These are phyloP conservation scores for Bubo scandiacus DNA, from an alignment of 2,113 vertebrate genomes.

Conservation along the genomic window DNA sequence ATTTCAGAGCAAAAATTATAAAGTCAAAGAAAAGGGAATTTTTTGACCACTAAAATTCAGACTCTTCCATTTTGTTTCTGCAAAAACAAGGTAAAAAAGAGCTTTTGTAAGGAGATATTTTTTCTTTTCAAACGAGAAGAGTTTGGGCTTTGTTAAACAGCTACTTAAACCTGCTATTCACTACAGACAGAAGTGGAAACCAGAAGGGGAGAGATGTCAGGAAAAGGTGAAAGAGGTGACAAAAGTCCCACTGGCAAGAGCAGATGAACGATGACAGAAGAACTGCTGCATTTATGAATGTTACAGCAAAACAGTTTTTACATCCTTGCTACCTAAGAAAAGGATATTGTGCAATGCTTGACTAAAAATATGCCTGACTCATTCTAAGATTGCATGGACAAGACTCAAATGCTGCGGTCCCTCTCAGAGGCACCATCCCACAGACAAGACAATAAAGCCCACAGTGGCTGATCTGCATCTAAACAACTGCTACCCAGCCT, in stretches of 20 bases:
- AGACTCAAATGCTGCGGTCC: not conserved
- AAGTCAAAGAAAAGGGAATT: not conserved
- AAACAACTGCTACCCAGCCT: not conserved
- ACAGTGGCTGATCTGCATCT: not conserved
- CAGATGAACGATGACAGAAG: not conserved
- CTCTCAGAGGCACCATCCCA: not conserved
- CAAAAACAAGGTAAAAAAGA: not conserved
- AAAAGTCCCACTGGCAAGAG: not conserved
- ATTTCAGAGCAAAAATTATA: not conserved
- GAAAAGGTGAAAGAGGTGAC: not conserved
- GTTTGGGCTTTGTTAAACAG: not conserved
- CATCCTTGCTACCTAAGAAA: not conserved
- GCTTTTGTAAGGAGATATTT: not conserved
- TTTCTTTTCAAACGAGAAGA: not conserved
- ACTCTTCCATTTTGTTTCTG: not conserved
- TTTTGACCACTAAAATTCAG: not conserved
- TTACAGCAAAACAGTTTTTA: not conserved
- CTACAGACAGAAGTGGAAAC: not conserved
- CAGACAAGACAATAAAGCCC: not conserved
- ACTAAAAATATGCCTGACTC: not conserved
- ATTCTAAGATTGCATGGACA: not conserved
- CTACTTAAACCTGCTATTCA: not conserved
- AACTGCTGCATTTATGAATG: not conserved
- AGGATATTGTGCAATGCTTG: not conserved
- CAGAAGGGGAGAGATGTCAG: not conserved